Base-by-base conservation (phyloP, 2,797 vertebrate species). In the Pangasius sanitwongsei region DNA sequence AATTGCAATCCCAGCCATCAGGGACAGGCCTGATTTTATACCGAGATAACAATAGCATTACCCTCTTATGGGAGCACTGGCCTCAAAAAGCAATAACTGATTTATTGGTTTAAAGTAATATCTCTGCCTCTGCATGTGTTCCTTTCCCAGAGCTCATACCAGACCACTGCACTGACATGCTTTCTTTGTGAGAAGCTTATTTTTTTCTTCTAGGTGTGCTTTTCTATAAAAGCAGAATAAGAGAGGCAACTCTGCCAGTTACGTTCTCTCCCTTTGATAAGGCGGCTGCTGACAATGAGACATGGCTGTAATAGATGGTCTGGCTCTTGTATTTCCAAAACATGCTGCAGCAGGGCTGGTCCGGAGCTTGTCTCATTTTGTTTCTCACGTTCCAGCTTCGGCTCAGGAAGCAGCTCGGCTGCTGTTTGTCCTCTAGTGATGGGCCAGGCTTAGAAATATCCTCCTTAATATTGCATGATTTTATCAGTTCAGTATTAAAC, bases 401-500 rank as follows among this genome's bases (percentile, higher is more conserved):
- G 87, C 77, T 83, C 88, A 59, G 69, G 83, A 88, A 70, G 72
- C 57, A 15, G 20, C 59, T 28, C 16, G 9, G 91, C 92, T 93
- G 91, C 20, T 93, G 93, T 94, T 95, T 92, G 93, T 89, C 92
- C 92, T 37, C 37, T n/a, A 8, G 78, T 90, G 91, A 91, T 90
- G 90, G 94, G 91, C 92, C 94, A 13, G 84, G 93, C 92, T 94
- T 95, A 94, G 95, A 95, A 96, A 95, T 95, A 94, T 92, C 20
- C 92, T 94, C 87, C 93, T 96, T 89, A 95, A 95, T 96, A 92
- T 92, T 95, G 89, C 91, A 96, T 93, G 92, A 93, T 95, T 95
- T 95, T 92, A 96, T 96, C 82, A 90, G 93, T 94, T 96, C 96
- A 95, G 95, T 96, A 96, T 96, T 95, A 93, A 94, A 94, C 92